A percentile compares a stretch with the other conserved stretches of the same genome.
phyloP scores from a whole-genome alignment of 2,113 vertebrate species.

The Grantiella picta region DNA sequence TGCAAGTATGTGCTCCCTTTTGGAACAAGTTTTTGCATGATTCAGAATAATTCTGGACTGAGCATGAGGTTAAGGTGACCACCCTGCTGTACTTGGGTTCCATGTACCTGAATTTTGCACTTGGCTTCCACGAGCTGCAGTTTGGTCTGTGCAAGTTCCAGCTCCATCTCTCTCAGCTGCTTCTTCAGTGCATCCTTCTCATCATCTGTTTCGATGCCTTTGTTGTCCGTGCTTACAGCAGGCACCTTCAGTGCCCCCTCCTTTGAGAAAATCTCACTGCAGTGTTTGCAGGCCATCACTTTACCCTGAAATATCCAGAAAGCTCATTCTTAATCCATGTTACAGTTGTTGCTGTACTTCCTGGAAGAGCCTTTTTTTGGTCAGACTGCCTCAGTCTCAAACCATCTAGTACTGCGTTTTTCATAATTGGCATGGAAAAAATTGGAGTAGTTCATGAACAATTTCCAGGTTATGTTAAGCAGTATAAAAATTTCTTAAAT shows the following conservation, averaged over 20 bases:
- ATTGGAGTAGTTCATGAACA: neutral
- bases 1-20: neutral
- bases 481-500: neutral
- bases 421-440: neutral
- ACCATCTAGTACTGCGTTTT: neutral
- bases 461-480: neutral
- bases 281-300: slow-evolving; percentile 91
- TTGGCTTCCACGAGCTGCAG: slow-evolving; percentile 98
- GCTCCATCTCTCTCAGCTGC: slow-evolving; percentile 93
- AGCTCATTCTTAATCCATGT: neutral
- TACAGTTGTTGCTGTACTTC: neutral
- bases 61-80: neutral
- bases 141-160: slow-evolving; percentile 98
- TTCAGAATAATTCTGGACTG: neutral
- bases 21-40: neutral
- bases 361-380: neutral
- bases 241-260: slow-evolving; percentile 82
- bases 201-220: slow-evolving; percentile 80
- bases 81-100: neutral
- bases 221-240: slow-evolving; percentile 66
- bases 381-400: neutral
- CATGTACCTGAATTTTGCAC: slow-evolving; percentile 95
- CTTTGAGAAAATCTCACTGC: slow-evolving; percentile 91
- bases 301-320: slow-evolving; percentile 81
- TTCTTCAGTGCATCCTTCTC: slow-evolving; percentile 94